Evolutionary conservation across 2,888 invertebrate species (phyloP), one percentile per base, ranked within the genome.

Genomic region (Cerceris rybyensis): DNA sequence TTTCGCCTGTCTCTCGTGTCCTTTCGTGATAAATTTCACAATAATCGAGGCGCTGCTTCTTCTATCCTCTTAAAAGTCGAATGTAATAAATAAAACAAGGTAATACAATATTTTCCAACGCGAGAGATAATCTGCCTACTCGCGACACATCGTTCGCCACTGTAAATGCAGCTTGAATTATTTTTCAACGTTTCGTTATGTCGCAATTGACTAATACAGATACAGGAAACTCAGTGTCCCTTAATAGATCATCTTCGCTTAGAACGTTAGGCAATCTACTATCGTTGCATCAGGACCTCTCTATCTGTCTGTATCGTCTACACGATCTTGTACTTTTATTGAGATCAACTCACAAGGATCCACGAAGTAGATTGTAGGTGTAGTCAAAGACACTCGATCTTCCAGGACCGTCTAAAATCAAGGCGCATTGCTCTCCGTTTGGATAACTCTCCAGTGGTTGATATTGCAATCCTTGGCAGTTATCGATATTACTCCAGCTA

Each of bases 311-410:
- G 17, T 52, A 39, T 58, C 59, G 16, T 28, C 59, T 43, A 13
- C 43, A 49, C 17, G 60, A 13, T 57, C 57, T 28, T 28, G 28
- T 11, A 50, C 61, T 58, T 39, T 28, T 61, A 39, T 69, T 67
- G 70, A 43, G 14, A 59, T 79, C 92, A 96, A 28, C 97, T 96
- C 93, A 97, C 97, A 95, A 94, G 87, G 95, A 94, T 83, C 97
- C 96, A 87, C 97, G 94, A 63, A 98, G 94, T 78, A 97, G 94
- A 93, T 97, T 97, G 87, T 96, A 95, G 89, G 96, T 96, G 92
- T 97, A 97, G 93, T 98, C 97, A 89, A 96, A 97, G 14, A 96
- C 95, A 73, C 96, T 97, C 82, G 96, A 96, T 87, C 96, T 94
- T 71, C 96, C 96, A 0, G 96, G 96, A 11, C 97, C 96, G 80